Conservation (phyloP, 2,888 invertebrate species). For the Himalopsyche anomala region DNA sequence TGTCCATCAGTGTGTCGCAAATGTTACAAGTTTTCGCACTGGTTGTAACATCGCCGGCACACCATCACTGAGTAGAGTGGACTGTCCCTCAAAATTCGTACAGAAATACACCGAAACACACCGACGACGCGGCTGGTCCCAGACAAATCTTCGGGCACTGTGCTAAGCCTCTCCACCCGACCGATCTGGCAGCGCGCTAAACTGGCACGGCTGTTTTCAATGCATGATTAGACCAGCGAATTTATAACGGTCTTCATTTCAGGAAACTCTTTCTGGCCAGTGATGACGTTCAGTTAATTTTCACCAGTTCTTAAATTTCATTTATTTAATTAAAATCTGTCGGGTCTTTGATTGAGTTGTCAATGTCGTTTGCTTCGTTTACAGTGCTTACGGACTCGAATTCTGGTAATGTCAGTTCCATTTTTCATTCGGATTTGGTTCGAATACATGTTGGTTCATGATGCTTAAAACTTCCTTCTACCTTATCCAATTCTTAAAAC, state of each 20-base stretch:
- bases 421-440: no score
- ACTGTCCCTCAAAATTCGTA: slow-evolving; percentile 57
- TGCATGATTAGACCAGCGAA: slow-evolving; percentile 39
- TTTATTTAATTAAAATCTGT: no score
- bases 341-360: no score
- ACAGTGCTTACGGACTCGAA: no score
- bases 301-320: no score
- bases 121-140: slow-evolving; percentile 54
- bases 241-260: slow-evolving; percentile 35
- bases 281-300: no score
- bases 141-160: slow-evolving; percentile 45
- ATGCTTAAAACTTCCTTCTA: no score
- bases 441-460: no score
- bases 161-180: slow-evolving; percentile 46
- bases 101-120: slow-evolving; percentile 56
- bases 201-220: slow-evolving; percentile 45
- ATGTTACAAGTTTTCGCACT: not conserved
- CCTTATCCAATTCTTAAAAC: no score
- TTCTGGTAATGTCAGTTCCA: no score
- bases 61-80: slow-evolving; percentile 54
- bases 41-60: not conserved
- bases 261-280: not conserved
- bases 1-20: not conserved
- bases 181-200: slow-evolving; percentile 29
- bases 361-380: no score